These are phyloP conservation scores for Loxodonta africana DNA, from an alignment of 2,113 vertebrate species.

Conservation along the genomic window DNA sequence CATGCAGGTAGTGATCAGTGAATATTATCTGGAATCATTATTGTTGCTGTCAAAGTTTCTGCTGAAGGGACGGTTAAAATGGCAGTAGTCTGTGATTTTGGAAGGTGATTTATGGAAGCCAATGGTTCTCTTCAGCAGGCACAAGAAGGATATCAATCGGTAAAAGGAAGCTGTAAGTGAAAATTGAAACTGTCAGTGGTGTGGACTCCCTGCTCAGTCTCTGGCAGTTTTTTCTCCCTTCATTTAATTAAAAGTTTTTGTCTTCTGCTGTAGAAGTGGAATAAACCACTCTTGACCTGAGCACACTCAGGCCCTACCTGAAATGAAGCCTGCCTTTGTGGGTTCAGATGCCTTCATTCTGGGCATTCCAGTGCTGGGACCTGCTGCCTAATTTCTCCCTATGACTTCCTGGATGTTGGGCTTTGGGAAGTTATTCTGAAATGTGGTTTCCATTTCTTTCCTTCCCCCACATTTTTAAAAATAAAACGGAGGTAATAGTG, in stretches of 20 bases:
- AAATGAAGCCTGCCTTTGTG: not conserved
- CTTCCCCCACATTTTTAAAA: not conserved
- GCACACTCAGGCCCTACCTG: slow-evolving; percentile 14
- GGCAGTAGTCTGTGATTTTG: slow-evolving; percentile 27
- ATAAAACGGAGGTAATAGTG: not conserved
- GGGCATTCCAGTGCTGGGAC: not conserved
- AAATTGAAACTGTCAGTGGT: slow-evolving; percentile 87
- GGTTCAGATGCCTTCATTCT: not conserved
- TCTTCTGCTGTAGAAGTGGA: slow-evolving; percentile 80
- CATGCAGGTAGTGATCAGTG: not conserved
- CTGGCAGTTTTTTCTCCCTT: slow-evolving; percentile 61
- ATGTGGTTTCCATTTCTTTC: not conserved
- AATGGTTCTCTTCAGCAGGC: slow-evolving; percentile 74
- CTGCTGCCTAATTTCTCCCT: not conserved
- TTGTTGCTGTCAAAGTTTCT: not conserved
- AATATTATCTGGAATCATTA: not conserved
- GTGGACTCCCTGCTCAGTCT: slow-evolving; percentile 80
- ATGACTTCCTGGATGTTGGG: not conserved
- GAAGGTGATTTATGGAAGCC: slow-evolving; percentile 81
- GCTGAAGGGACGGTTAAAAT: slow-evolving; percentile 59
- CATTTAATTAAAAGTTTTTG: slow-evolving; percentile 85
- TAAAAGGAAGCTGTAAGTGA: slow-evolving; percentile 81
- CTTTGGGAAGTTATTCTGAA: not conserved
- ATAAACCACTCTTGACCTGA: slow-evolving; percentile 83
- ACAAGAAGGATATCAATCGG: slow-evolving; percentile 81